Percentiles rank a stretch among this genome's conserved stretches.
These are phyloP conservation scores for Pseudomyrmex gracilis DNA, from an alignment of 1,140 invertebrate genomes.

Conservation along the genomic window DNA sequence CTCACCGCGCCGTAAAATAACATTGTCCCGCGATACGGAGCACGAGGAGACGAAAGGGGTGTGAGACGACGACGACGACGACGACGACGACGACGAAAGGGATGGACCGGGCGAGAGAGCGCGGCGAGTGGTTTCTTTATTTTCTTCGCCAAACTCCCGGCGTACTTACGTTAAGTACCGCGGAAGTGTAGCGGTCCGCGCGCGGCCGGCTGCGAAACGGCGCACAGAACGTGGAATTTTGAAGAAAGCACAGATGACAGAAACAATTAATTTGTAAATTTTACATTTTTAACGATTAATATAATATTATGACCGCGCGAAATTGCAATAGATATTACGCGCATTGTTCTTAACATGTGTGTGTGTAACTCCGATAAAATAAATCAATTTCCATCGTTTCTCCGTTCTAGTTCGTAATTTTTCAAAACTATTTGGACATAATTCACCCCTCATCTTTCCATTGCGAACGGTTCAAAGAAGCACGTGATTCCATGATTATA, in stretches of 20 bases:
- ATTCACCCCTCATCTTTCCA: background rate
- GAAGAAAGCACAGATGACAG: background rate
- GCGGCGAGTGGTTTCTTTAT: conserved; percentile 79
- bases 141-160: conserved; percentile 74
- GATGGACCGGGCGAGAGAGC: conserved; percentile 50
- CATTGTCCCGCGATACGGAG: conserved; percentile 81
- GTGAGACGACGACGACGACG: conserved; percentile 1
- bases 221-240: background rate
- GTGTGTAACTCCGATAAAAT: too few species aligned
- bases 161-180: conserved; percentile 81
- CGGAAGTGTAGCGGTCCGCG: conserved; percentile 44
- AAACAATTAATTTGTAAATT: background rate
- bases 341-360: too few species aligned
- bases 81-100: conserved; percentile 22
- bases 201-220: conserved; percentile 45
- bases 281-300: conserved; percentile 13
- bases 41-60: conserved; percentile 41
- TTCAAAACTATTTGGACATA: too few species aligned
- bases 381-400: too few species aligned
- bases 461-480: background rate
- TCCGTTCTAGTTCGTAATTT: too few species aligned
- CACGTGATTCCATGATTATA: background rate
- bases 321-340: too few species aligned
- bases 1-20: conserved; percentile 85
- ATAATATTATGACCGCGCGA: background rate